Conservation (phyloP, 2,797 vertebrate species). For the Syngnathus rostellatus region DNA sequence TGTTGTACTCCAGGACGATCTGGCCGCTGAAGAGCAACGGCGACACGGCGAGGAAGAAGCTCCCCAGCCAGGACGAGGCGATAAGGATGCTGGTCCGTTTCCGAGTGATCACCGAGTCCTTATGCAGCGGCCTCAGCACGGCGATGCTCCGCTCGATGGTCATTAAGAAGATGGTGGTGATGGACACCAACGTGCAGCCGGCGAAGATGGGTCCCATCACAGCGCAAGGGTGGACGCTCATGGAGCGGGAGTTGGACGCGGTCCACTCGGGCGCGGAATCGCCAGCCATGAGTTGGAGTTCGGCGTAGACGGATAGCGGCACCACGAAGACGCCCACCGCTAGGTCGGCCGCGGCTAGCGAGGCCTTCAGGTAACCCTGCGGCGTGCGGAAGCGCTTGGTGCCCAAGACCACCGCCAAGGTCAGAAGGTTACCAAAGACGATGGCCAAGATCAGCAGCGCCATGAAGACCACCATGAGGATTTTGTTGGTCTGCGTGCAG, state of each 20-base stretch:
- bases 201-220: slow-evolving; percentile 72
- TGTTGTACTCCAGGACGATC: slow-evolving; percentile 71
- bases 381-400: slow-evolving; percentile 70
- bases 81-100: slow-evolving; percentile 67
- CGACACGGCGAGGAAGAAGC: slow-evolving; percentile 67
- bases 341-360: slow-evolving; percentile 70
- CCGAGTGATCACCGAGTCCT: slow-evolving; percentile 68
- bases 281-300: slow-evolving; percentile 59
- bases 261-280: slow-evolving; percentile 57
- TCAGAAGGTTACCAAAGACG: slow-evolving; percentile 68
- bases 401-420: slow-evolving; percentile 66
- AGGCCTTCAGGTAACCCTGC: slow-evolving; percentile 75
- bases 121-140: slow-evolving; percentile 71
- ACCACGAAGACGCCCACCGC: slow-evolving; percentile 71
- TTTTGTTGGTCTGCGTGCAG: slow-evolving; percentile 60
- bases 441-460: slow-evolving; percentile 63
- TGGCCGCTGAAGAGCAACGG: slow-evolving; percentile 68
- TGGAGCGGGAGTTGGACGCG: slow-evolving; percentile 47
- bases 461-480: slow-evolving; percentile 71
- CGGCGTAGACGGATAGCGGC: slow-evolving; percentile 70
- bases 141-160: slow-evolving; percentile 72
- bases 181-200: slow-evolving; percentile 75
- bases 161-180: slow-evolving; percentile 72
- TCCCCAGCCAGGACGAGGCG: slow-evolving; percentile 66
- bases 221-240: slow-evolving; percentile 67